Evolutionary conservation across 2,797 vertebrate genomes (phyloP), one percentile per base, ranked within the genome.

Genomic region (Chrosomus eos): DNA sequence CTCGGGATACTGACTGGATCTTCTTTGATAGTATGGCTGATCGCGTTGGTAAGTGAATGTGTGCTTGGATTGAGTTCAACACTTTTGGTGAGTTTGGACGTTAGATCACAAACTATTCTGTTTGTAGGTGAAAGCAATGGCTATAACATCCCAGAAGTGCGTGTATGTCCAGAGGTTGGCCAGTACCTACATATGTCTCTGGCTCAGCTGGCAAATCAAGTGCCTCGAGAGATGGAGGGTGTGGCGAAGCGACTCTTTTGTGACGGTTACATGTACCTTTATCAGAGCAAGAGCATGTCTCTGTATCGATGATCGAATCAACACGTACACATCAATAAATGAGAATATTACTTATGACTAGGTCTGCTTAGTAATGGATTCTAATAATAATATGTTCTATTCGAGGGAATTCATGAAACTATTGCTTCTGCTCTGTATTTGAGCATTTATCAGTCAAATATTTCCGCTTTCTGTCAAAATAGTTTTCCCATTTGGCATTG

Each of bases 21-120:
- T 98, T 98, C 91, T 97, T 97, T 0, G 97, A 98, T 93, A 98
- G 97, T 92, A 98, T 98, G 97, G 96, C 97, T 0, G 97, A 98
- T 92, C 91, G 97, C 79, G 66, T 96, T 0, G 97, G 97, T 97
- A 89, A 93, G 95, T 7, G 4, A 1, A 18, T 7, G 0, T 43
- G 33, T 0, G 36, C 14, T 83, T 53, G 70, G 33, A 70, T 60
- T 71, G 19, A 53, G 38, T 80, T 55, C 23, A n/a, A 45, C 28
- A 13, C 5, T 8, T 45, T 66, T 33, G 23, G 6, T 66, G 43
- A 62, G 13, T 36, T 75, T 67, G 45, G 28, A 67, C 5, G 23
- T 23, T 28, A 26, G 5, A 58, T 51, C 28, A 53, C 71, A 18
- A 21, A 38, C 33, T 55, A 67, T 19, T 38, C 11, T 79, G 58